Percentiles rank a stretch among this genome's conserved stretches.
These are phyloP conservation scores for Meandrina meandrites DNA, from an alignment of 92 coral and sea anemone species.

Conservation along the genomic window DNA sequence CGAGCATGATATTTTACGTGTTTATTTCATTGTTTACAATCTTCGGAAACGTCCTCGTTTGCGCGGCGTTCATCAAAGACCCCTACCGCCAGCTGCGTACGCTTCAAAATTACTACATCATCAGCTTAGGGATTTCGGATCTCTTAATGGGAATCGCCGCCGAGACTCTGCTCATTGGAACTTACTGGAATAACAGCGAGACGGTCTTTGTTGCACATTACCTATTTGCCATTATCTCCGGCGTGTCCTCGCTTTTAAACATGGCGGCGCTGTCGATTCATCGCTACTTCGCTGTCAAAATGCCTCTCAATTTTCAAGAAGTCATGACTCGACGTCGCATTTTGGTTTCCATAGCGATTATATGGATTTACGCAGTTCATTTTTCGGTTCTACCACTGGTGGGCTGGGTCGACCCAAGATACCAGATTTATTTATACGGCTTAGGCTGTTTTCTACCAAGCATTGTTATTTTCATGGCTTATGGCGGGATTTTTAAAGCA, in stretches of 20 bases:
- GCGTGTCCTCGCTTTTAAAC: constrained; percentile 67
- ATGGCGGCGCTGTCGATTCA: constrained; percentile 76
- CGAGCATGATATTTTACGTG: constrained; percentile 65
- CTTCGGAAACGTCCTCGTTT: constrained; percentile 65
- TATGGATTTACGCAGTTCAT: constrained; percentile 74
- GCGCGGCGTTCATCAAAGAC: constrained; percentile 65
- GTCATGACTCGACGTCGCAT: constrained; percentile 64
- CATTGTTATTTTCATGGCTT: constrained; percentile 56
- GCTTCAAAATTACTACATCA: constrained; percentile 71
- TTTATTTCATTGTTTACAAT: constrained; percentile 61
- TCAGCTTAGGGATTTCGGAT: constrained; percentile 74
- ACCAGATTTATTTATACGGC: constrained; percentile 71
- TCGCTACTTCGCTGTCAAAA: constrained; percentile 71
- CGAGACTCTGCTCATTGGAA: constrained; percentile 70
- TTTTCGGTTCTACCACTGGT: constrained; percentile 58
- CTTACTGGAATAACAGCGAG: constrained; percentile 62
- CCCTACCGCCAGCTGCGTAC: constrained; percentile 70
- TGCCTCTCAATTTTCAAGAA: constrained; percentile 65
- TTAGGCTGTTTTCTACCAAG: constrained; percentile 77
- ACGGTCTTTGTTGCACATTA: constrained; percentile 65
- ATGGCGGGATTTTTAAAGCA: constrained; percentile 62
- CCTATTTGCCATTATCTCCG: constrained; percentile 68
- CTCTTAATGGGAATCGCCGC: constrained; percentile 73
- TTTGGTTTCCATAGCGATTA: constrained; percentile 48
- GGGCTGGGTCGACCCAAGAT: constrained; percentile 56